Conservation (phyloP, 2,888 invertebrate genomes). For the Aricia artaxerxes region DNA sequence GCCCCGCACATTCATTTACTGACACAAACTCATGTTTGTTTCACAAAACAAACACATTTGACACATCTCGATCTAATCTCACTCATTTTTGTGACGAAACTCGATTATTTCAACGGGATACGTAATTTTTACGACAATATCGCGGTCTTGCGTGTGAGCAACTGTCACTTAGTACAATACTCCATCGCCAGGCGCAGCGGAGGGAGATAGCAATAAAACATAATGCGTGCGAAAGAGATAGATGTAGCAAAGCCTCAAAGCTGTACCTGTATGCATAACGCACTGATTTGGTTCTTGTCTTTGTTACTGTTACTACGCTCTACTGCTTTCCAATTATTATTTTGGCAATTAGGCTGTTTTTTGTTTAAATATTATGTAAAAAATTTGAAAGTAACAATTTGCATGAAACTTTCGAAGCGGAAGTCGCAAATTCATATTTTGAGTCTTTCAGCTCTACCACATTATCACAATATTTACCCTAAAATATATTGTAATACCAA, state of each 20-base stretch:
- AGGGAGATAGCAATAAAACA: slow-evolving; percentile 45
- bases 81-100: slow-evolving; percentile 32
- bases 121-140: slow-evolving; percentile 6
- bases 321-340: neutral
- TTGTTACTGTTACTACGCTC: slow-evolving; percentile 27
- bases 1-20: slow-evolving; percentile 75
- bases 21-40: slow-evolving; percentile 60
- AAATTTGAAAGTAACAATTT: neutral
- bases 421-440: neutral
- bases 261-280: slow-evolving; percentile 41
- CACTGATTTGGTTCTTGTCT: slow-evolving; percentile 26
- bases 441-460: neutral
- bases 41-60: slow-evolving; percentile 47
- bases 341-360: neutral
- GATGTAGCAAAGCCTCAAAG: slow-evolving; percentile 45
- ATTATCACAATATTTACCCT: no score
- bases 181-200: slow-evolving; percentile 65
- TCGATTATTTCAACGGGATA: slow-evolving; percentile 32
- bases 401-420: neutral
- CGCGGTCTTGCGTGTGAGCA: slow-evolving; percentile 66
- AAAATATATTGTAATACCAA: no score
- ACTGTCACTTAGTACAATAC: slow-evolving; percentile 64
- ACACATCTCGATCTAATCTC: slow-evolving; percentile 33
- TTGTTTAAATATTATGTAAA: no score
- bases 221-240: slow-evolving; percentile 39